Percentiles rank a stretch among this genome's conserved stretches.
phyloP scores from a whole-genome alignment of 2,797 vertebrate species.

The Numenius phaeopus region DNA sequence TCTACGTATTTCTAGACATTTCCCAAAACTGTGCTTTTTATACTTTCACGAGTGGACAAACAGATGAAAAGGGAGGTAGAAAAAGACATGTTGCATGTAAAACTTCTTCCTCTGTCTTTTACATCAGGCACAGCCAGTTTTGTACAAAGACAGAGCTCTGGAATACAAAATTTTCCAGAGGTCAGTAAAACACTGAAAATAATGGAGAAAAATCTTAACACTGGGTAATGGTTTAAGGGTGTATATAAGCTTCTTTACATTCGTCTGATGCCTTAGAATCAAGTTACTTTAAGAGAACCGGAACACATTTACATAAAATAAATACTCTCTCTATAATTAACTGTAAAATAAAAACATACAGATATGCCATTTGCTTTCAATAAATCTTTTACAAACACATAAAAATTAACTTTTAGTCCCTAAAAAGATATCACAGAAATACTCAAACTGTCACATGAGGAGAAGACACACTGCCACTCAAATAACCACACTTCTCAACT shows the following conservation, averaged over 20 bases:
- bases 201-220: background rate
- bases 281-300: background rate
- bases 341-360: background rate
- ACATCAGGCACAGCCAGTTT: background rate
- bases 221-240: background rate
- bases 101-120: background rate
- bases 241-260: background rate
- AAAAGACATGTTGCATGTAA: background rate
- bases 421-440: background rate
- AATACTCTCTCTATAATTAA: background rate
- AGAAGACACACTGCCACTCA: background rate
- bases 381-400: background rate
- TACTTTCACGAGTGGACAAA: background rate
- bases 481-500: background rate
- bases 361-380: background rate
- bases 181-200: background rate
- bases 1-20: background rate
- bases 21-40: background rate
- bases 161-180: background rate
- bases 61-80: background rate
- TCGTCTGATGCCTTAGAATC: background rate
- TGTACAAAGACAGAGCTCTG: background rate
- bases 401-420: background rate
- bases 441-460: background rate
- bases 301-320: background rate